A percentile compares a stretch with the other conserved stretches of the same genome.
Evolutionary conservation across 2,888 invertebrate genomes (phyloP).

Genomic region (Itoplectis maculator): DNA sequence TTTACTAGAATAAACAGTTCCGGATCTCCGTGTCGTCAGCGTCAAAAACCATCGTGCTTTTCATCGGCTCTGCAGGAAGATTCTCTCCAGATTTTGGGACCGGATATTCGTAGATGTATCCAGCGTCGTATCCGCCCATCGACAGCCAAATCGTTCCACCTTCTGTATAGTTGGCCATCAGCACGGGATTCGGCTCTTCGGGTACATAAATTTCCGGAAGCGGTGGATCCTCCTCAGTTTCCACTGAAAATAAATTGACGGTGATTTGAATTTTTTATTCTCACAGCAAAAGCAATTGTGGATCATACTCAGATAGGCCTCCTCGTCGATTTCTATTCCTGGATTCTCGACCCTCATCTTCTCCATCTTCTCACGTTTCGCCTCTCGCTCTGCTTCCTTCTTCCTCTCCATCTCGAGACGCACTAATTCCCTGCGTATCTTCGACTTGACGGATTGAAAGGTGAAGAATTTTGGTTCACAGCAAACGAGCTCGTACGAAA

Average conservation of each 20-base stretch:
- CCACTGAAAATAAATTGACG: slow-evolving; percentile 82
- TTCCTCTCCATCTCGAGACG: slow-evolving; percentile 86
- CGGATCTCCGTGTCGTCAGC: slow-evolving; percentile 87
- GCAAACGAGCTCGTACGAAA: slow-evolving; percentile 84
- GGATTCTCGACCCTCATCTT: slow-evolving; percentile 86
- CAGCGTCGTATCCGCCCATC: slow-evolving; percentile 88
- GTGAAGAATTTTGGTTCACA: slow-evolving; percentile 82
- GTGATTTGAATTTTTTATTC: not conserved
- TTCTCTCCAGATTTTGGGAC: slow-evolving; percentile 64
- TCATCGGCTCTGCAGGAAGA: slow-evolving; percentile 83
- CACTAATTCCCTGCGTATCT: slow-evolving; percentile 87
- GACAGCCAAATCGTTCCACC: slow-evolving; percentile 87
- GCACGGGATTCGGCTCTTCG: slow-evolving; percentile 86
- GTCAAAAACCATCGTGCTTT: slow-evolving; percentile 85
- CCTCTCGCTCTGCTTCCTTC: slow-evolving; percentile 86
- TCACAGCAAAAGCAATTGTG: not conserved
- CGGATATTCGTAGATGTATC: slow-evolving; percentile 88
- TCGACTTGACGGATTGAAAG: slow-evolving; percentile 87
- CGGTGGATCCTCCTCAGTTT: slow-evolving; percentile 86
- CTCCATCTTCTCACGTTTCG: slow-evolving; percentile 87
- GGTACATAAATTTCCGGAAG: slow-evolving; percentile 86
- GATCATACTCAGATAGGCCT: slow-evolving; percentile 87
- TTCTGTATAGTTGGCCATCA: slow-evolving; percentile 86
- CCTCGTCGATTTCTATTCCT: slow-evolving; percentile 87
- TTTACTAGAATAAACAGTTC: slow-evolving; percentile 86